phyloP scores from a whole-genome alignment of 1,140 invertebrate species.

The Maniola jurtina region DNA sequence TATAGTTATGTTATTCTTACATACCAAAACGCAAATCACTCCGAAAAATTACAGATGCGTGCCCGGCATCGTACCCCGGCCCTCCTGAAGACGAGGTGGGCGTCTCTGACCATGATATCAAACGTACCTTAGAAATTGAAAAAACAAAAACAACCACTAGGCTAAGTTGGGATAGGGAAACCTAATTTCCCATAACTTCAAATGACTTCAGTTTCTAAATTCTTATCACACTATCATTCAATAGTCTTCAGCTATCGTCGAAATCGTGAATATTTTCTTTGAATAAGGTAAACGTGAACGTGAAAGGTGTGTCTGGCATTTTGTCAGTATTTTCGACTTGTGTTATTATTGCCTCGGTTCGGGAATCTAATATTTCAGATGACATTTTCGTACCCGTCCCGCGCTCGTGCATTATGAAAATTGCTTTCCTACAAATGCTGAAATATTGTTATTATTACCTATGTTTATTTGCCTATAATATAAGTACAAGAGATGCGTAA shows the following conservation, averaged over 20 bases:
- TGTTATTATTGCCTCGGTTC: neutral
- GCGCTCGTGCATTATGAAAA: conserved; percentile 11
- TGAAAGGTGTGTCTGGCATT: conserved; percentile 7
- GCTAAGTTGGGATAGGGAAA: no score
- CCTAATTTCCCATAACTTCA: no score
- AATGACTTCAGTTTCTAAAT: no score
- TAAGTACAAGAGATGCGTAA: neutral
- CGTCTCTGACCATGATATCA: no score
- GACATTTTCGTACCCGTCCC: conserved; percentile 1
- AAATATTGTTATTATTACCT: neutral
- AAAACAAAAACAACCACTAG: no score
- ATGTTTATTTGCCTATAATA: neutral
- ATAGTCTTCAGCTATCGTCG: neutral
- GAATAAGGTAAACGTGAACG: neutral
- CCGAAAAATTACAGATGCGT: no score
- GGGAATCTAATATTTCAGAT: conserved; percentile 4
- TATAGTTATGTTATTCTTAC: no score
- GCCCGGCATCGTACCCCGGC: no score
- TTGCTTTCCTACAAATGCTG: conserved; percentile 10
- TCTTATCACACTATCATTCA: no score
- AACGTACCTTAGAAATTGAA: no score
- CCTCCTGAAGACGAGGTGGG: no score
- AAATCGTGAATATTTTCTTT: neutral
- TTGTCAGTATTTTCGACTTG: conserved; percentile 2
- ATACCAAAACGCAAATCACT: no score